These are phyloP conservation scores for Dendrolimus kikuchii DNA, from an alignment of 1,140 invertebrate species.

Conservation along the genomic window DNA sequence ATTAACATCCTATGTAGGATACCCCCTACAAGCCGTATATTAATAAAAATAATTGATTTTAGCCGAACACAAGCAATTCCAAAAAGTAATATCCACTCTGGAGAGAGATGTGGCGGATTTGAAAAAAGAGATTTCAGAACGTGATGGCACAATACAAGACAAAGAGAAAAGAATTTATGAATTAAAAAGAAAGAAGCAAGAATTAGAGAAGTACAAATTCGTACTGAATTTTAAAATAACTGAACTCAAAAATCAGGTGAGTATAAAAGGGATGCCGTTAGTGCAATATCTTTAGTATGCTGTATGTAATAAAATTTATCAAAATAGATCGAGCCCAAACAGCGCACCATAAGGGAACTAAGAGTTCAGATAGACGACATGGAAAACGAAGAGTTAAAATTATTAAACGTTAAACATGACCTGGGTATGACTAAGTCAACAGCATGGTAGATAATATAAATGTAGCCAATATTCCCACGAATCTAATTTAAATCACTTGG, in stretches of 20 bases:
- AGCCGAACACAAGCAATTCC: slow-evolving; percentile 79
- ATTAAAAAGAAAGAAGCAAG: slow-evolving; percentile 87
- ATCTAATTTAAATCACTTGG: not conserved
- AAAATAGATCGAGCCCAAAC: slow-evolving; percentile 78
- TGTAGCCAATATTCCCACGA: not conserved
- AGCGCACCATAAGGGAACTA: slow-evolving; percentile 77
- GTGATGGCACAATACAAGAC: slow-evolving; percentile 85
- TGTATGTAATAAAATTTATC: not conserved
- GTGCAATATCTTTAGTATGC: not conserved
- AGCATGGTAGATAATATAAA: not conserved
- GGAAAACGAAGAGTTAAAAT: slow-evolving; percentile 67
- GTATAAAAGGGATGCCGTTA: not conserved
- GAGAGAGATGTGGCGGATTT: slow-evolving; percentile 84
- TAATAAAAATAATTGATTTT: slow-evolving; percentile 14
- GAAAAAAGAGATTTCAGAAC: slow-evolving; percentile 83
- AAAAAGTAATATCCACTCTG: slow-evolving; percentile 78
- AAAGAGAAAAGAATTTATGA: slow-evolving; percentile 90
- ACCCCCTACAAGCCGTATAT: too few relatives aligned
- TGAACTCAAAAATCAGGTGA: slow-evolving; percentile 82
- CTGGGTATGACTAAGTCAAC: slow-evolving; percentile 40
- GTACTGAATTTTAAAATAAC: slow-evolving; percentile 91
- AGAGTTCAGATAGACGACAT: slow-evolving; percentile 79
- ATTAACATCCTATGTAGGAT: too few relatives aligned
- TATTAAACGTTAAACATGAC: slow-evolving; percentile 59
- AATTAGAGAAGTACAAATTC: slow-evolving; percentile 93